Conservation (phyloP, 37 sponge, comb jelly and placozoan genomes). For the Crambe crambe region DNA sequence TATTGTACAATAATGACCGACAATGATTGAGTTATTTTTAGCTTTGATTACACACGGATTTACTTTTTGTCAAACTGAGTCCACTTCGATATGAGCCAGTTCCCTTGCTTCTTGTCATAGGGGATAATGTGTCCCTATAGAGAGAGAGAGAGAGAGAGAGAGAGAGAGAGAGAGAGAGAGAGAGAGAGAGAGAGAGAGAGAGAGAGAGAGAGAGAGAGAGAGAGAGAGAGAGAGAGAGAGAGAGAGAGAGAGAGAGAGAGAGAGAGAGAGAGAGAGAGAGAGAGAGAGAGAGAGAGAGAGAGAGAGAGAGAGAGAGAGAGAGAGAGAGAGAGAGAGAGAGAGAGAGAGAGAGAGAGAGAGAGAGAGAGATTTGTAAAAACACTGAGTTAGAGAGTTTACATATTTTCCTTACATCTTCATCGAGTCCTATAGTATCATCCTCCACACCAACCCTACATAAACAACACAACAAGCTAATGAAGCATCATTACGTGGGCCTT, state of each 20-base stretch:
- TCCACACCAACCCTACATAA: constrained; percentile 68
- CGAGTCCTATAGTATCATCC: constrained; percentile 36
- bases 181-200: too few relatives aligned
- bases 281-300: too few relatives aligned
- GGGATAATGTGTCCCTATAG: constrained; percentile 55
- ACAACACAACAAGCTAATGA: background rate
- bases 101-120: constrained; percentile 57
- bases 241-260: too few relatives aligned
- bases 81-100: constrained; percentile 57
- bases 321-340: background rate
- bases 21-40: background rate
- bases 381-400: background rate
- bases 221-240: too few relatives aligned
- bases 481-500: background rate
- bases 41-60: background rate
- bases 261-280: too few relatives aligned
- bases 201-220: too few relatives aligned
- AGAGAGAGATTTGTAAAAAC: background rate
- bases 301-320: too few relatives aligned
- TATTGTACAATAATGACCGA: too few relatives aligned
- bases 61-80: constrained; percentile 31
- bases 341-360: background rate
- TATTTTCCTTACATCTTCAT: constrained; percentile 38
- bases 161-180: too few relatives aligned
- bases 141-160: too few relatives aligned